Percentiles rank a stretch among this genome's conserved stretches.
Evolutionary conservation across 2,888 invertebrate species (phyloP).

Genomic region (Thereva unica): DNA sequence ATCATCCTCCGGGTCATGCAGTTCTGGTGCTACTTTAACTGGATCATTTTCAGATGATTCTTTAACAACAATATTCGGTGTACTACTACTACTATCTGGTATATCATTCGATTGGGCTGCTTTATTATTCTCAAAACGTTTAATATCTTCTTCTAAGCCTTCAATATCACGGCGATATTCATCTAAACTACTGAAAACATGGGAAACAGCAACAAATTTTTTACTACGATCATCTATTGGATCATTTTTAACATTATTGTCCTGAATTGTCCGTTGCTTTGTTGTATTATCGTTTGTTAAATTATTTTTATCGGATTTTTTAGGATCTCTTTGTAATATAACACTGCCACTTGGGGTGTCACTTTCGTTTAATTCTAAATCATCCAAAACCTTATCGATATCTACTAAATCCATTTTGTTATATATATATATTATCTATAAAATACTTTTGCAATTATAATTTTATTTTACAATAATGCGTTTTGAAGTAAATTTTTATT

Average conservation of each 20-base stretch:
- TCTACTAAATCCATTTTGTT: constrained; percentile 64
- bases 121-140: constrained; percentile 21
- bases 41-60: constrained; percentile 11
- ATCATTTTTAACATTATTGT: not conserved
- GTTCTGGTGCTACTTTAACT: not conserved
- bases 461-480: too few species aligned
- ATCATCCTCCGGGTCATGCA: not conserved
- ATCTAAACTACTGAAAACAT: constrained; percentile 67
- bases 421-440: not conserved
- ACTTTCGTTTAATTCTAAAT: constrained; percentile 76
- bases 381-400: constrained; percentile 82
- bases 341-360: constrained; percentile 13
- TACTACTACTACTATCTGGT: not conserved
- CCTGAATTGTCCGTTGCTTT: not conserved
- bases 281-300: not conserved
- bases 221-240: constrained; percentile 50
- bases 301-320: not conserved
- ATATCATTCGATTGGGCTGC: not conserved
- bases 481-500: too few species aligned
- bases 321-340: not conserved
- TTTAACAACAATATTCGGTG: constrained; percentile 28
- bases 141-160: constrained; percentile 45
- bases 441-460: too few species aligned
- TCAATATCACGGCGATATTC: constrained; percentile 61
- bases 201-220: constrained; percentile 63